Evolutionary conservation across 2,797 vertebrate species (phyloP).

Genomic region (Peromyscus eremicus): DNA sequence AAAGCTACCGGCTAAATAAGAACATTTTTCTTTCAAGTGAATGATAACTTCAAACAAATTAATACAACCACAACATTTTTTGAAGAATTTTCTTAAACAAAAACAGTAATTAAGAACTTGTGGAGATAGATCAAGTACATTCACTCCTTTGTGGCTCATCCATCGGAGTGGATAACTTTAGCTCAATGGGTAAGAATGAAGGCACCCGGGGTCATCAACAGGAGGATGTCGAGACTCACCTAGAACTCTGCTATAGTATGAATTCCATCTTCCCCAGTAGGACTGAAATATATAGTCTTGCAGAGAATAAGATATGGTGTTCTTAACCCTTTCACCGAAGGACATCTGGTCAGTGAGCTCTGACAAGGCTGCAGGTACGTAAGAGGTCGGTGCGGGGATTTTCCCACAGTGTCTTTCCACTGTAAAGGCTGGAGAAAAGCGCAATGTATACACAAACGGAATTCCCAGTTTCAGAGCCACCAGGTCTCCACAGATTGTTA

Average conservation of each 20-base stretch:
- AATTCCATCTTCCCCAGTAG: slow-evolving; percentile 88
- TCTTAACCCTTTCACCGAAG: slow-evolving; percentile 91
- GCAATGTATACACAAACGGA: slow-evolving; percentile 90
- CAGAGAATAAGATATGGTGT: slow-evolving; percentile 88
- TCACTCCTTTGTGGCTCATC: not conserved
- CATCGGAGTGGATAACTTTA: not conserved
- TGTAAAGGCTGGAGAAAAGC: slow-evolving; percentile 89
- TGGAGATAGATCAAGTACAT: not conserved
- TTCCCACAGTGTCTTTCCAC: slow-evolving; percentile 92
- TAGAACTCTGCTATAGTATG: slow-evolving; percentile 89
- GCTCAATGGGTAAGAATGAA: not conserved
- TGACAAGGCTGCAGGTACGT: slow-evolving; percentile 88
- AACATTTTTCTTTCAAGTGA: not conserved
- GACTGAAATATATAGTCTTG: slow-evolving; percentile 87
- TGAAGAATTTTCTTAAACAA: not conserved
- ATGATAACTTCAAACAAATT: not conserved
- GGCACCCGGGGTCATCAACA: not conserved
- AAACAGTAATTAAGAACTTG: not conserved
- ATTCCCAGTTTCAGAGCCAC: slow-evolving; percentile 89
- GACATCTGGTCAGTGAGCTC: slow-evolving; percentile 92
- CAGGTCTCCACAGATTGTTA: slow-evolving; percentile 91
- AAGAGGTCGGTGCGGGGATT: slow-evolving; percentile 91
- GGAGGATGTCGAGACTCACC: slow-evolving; percentile 85
- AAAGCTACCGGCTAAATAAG: not conserved
- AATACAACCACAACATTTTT: not conserved